Evolutionary conservation across 1,140 invertebrate genomes (phyloP).

Genomic region (Megalonaias nervosa): DNA sequence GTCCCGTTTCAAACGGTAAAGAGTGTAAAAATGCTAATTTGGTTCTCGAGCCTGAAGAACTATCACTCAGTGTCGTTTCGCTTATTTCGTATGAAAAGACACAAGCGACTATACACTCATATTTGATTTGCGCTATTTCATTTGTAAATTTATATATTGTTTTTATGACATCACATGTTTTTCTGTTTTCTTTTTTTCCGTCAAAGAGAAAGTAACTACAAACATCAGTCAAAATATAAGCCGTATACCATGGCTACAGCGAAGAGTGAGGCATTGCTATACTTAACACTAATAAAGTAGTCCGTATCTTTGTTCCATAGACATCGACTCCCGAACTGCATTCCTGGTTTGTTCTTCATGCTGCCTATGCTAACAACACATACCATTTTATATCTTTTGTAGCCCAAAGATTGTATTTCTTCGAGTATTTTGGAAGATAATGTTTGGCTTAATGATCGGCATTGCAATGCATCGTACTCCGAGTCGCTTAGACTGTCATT

Average conservation of each 20-base stretch:
- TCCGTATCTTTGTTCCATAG: conserved; percentile 69
- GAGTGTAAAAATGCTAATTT: too few species aligned
- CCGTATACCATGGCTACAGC: conserved; percentile 68
- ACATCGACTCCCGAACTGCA: conserved; percentile 67
- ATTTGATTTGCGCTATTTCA: too few species aligned
- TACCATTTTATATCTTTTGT: conserved; percentile 64
- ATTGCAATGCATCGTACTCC: conserved; percentile 51
- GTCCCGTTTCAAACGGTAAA: too few species aligned
- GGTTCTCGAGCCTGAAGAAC: too few species aligned
- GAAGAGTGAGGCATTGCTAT: conserved; percentile 64
- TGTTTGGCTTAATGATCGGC: conserved; percentile 52
- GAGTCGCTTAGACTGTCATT: conserved; percentile 49
- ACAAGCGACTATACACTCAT: too few species aligned
- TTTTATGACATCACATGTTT: too few species aligned
- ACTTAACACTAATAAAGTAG: conserved; percentile 66
- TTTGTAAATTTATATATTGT: too few species aligned
- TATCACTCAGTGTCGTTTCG: too few species aligned
- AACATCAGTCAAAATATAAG: conserved; percentile 61
- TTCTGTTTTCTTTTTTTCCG: too few species aligned
- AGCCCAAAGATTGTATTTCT: conserved; percentile 48
- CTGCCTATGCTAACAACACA: conserved; percentile 63
- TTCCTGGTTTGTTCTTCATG: conserved; percentile 60
- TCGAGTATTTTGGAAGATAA: conserved; percentile 57
- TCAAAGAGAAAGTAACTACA: not conserved
- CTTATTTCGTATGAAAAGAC: too few species aligned